phyloP scores from a whole-genome alignment of 2,113 vertebrate genomes.

The Cathartes aura region DNA sequence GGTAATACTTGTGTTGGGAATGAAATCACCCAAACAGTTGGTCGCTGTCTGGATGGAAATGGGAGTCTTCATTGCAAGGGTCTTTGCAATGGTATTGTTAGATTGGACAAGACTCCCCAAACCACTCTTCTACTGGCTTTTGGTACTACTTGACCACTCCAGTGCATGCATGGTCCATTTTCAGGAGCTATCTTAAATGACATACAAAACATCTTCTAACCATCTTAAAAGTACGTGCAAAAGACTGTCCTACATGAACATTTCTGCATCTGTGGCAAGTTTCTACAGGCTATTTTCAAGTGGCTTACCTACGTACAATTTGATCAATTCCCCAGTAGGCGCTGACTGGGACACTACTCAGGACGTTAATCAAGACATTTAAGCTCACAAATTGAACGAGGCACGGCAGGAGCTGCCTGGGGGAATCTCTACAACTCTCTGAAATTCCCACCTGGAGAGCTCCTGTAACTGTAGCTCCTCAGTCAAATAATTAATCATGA shows the following conservation, averaged over 20 bases:
- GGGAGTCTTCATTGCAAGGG: not conserved
- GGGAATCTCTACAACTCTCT: not conserved
- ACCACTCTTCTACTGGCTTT: not conserved
- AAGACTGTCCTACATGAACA: not conserved
- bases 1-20: not conserved
- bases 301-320: not conserved
- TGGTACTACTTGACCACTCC: not conserved
- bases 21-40: not conserved
- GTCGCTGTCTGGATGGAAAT: not conserved
- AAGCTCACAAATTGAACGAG: not conserved
- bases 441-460: not conserved
- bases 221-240: fast-evolving
- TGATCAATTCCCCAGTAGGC: not conserved
- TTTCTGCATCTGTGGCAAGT: not conserved
- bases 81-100: not conserved
- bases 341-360: not conserved
- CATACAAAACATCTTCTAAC: not conserved
- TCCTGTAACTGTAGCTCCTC: not conserved
- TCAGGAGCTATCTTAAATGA: not conserved
- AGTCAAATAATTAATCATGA: not conserved
- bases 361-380: not conserved
- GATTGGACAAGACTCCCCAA: not conserved
- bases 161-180: not conserved
- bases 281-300: not conserved
- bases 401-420: not conserved